Evolutionary conservation across 2,113 vertebrate genomes (phyloP).

Genomic region (Paratilapia polleni): DNA sequence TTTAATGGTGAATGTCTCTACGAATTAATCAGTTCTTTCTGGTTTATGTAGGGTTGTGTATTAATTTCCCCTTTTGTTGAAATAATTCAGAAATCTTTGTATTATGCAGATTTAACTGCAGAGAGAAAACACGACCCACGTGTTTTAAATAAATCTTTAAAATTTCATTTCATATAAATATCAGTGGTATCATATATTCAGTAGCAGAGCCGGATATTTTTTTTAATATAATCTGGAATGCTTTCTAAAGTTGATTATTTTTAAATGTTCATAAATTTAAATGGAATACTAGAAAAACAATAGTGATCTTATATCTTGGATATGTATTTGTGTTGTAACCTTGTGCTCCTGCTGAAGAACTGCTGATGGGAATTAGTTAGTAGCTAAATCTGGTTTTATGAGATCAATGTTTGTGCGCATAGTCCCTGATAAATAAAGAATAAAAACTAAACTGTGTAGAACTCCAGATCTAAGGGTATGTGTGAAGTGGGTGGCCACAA

Average conservation of each 20-base stretch:
- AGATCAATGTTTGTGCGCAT: background rate
- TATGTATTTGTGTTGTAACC: background rate
- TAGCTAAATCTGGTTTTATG: background rate
- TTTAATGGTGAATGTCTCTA: rapidly evolving
- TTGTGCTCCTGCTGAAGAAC: background rate
- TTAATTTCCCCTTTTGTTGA: background rate
- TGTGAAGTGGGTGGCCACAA: background rate
- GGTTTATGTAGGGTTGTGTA: background rate
- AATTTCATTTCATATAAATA: background rate
- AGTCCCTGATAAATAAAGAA: background rate
- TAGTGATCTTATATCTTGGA: background rate
- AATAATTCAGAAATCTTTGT: background rate
- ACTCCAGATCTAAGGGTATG: background rate
- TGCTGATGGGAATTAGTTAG: background rate
- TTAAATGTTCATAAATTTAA: background rate
- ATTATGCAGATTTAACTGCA: no score
- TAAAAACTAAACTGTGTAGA: background rate
- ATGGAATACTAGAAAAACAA: background rate
- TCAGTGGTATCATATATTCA: background rate
- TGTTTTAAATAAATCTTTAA: background rate
- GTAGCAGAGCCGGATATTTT: background rate
- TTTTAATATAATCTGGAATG: background rate
- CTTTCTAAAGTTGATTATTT: background rate
- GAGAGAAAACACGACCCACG: no score
- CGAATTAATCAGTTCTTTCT: background rate